Percentiles rank a stretch among this genome's conserved stretches.
phyloP scores from a whole-genome alignment of 2,888 invertebrate species.

The Conistra vaccinii region DNA sequence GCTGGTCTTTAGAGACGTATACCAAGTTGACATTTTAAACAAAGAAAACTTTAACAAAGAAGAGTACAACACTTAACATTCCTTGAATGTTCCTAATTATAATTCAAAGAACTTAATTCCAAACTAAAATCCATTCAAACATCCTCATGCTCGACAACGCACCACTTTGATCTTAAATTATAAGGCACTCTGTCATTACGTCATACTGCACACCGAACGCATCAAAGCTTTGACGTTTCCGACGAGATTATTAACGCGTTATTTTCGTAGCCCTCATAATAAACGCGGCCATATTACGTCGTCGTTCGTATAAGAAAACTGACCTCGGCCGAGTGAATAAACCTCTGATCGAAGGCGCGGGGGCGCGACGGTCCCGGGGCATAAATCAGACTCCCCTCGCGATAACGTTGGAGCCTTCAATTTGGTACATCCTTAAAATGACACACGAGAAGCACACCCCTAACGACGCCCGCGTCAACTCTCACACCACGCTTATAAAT shows the following conservation, averaged over 20 bases:
- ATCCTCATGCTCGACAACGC: not conserved
- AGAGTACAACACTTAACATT: not conserved
- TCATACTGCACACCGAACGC: constrained; percentile 44
- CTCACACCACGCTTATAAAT: constrained; percentile 80
- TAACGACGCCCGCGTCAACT: constrained; percentile 86
- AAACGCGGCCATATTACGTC: constrained; percentile 77
- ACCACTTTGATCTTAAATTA: constrained; percentile 51
- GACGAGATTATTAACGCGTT: constrained; percentile 68
- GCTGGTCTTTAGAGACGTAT: not conserved
- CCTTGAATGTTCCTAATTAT: not conserved
- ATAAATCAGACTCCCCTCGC: constrained; percentile 90
- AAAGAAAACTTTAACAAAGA: not conserved
- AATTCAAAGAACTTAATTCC: not conserved
- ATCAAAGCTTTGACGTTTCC: constrained; percentile 58
- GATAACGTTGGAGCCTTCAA: constrained; percentile 90
- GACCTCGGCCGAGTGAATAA: constrained; percentile 89
- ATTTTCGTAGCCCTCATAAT: constrained; percentile 77
- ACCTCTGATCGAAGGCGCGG: constrained; percentile 85
- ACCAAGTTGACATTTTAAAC: not conserved
- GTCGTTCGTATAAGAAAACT: constrained; percentile 84
- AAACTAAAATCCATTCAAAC: constrained; percentile 17
- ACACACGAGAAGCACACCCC: constrained; percentile 89
- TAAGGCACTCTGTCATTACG: constrained; percentile 34
- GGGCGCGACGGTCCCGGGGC: constrained; percentile 80
- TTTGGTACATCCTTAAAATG: constrained; percentile 91